Evolutionary conservation across 2,888 invertebrate species (phyloP).

Genomic region (Oligia fasciuncula): DNA sequence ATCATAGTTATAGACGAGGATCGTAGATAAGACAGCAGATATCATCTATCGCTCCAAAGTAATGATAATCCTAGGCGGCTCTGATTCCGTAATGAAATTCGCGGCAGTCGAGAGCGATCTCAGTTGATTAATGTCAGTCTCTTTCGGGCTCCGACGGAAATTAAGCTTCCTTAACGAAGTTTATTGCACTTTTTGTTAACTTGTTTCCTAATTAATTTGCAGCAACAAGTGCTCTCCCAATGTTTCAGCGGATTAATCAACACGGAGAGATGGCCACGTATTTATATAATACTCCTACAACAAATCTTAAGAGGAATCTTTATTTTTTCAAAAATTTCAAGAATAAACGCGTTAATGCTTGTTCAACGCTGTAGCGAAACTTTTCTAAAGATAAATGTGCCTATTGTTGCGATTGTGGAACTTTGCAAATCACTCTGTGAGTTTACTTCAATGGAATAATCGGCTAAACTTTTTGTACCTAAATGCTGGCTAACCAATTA

Average conservation of each 20-base stretch:
- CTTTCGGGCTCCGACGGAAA: constrained; percentile 80
- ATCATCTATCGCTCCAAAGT: constrained; percentile 67
- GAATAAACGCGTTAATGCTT: constrained; percentile 69
- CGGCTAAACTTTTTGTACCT: constrained; percentile 60
- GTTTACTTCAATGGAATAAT: constrained; percentile 69
- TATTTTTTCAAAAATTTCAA: constrained; percentile 62
- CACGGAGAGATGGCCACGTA: constrained; percentile 56
- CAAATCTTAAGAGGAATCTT: constrained; percentile 59
- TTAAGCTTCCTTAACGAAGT: constrained; percentile 85
- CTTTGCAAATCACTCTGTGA: constrained; percentile 72
- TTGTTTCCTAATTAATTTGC: constrained; percentile 86
- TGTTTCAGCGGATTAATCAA: constrained; percentile 68
- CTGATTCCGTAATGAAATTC: constrained; percentile 81
- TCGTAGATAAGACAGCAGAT: constrained; percentile 36
- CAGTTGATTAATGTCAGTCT: constrained; percentile 84
- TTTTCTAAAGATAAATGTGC: constrained; percentile 71
- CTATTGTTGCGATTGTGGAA: constrained; percentile 72
- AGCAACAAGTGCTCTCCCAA: constrained; percentile 83
- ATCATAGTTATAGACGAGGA: constrained; percentile 26
- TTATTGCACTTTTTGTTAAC: constrained; percentile 87
- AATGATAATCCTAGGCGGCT: constrained; percentile 75
- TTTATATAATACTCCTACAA: constrained; percentile 50
- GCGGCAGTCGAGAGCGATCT: constrained; percentile 78
- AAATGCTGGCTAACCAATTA: constrained; percentile 68
- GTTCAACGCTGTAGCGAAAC: constrained; percentile 64